Evolutionary conservation across 2,113 vertebrate genomes (phyloP), one percentile per base, ranked within the genome.

Genomic region (Strix uralensis): DNA sequence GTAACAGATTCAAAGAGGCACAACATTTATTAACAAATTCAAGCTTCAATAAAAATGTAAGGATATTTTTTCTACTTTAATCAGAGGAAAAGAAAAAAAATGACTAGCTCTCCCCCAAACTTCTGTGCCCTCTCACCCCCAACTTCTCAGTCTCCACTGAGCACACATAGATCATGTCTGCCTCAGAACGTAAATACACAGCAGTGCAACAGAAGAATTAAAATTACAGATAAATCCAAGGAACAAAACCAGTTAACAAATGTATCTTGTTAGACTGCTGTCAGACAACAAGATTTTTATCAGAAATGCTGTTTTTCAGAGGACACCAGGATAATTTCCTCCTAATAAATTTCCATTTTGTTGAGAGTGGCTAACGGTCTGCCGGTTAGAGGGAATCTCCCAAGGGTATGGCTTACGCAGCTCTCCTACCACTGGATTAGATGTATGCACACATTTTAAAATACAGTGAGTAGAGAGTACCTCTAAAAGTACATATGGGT

Each of bases 201-300:
- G 90, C 18, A 22, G 70, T 58, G 89, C 72, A 74, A 70, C 49
- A 26, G 83, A 85, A 97, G 89, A 90, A 83, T 91, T 92, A 88
- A 91, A 92, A 70, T 92, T 94, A 93, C 86, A 32, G 27, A 57
- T 22, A 80, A 94, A n/a, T 95, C 84, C 90, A 61, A 40, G 89
- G 78, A 97, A 97, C 52, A 90, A 95, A 96, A 95, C 70, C 74
- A 82, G 34, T 90, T 93, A 95, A 97, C 97, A 97, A 98, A 98
- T 95, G 95, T 95, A 94, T 96, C 97, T 97, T 97, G 94, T 96
- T 97, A 96, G 90, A 87, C 83, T 88, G 92, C 95, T 97, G 94
- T 97, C 95, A 95, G 94, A 92, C 88, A 97, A 95, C 89, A 96
- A 98, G 97, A 98, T 98, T 97, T 97, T 97, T 97, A 98, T 97